Percentiles rank a stretch among this genome's conserved stretches.
These are phyloP conservation scores for Chrysogorgia sp. DNA, from an alignment of 92 coral and sea anemone species.

Conservation along the genomic window DNA sequence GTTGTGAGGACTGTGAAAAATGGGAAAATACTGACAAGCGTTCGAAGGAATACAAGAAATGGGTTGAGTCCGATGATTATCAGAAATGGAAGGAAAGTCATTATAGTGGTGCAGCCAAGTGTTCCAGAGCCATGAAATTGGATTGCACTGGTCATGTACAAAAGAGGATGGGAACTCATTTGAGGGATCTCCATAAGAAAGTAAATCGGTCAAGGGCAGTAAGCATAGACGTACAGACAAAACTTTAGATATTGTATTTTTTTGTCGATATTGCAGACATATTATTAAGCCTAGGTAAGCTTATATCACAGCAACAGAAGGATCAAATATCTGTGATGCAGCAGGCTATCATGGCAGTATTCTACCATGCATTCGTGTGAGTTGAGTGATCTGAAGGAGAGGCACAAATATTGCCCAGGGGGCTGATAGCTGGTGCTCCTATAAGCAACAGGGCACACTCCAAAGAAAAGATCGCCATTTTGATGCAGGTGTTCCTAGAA, in stretches of 20 bases:
- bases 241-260: conserved; percentile 35
- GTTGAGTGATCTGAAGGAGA: too few species aligned
- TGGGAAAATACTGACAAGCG: conserved; percentile 47
- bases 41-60: conserved; percentile 42
- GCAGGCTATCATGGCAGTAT: too few species aligned
- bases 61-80: conserved; percentile 34
- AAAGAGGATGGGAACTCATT: too few species aligned
- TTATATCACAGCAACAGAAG: too few species aligned
- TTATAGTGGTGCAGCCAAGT: conserved; percentile 32
- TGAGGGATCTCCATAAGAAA: conserved; percentile 44
- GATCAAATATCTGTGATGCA: too few species aligned
- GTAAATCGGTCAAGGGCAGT: conserved; percentile 43
- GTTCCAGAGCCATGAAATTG: conserved; percentile 42
- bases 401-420: too few species aligned
- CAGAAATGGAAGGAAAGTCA: conserved; percentile 38
- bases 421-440: conserved; percentile 45
- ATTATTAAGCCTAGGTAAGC: too few species aligned
- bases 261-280: too few species aligned
- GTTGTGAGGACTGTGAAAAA: conserved; percentile 52
- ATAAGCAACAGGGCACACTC: conserved; percentile 17
- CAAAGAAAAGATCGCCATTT: conserved; percentile 46
- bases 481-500: conserved; percentile 42
- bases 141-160: too few species aligned
- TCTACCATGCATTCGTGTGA: too few species aligned
- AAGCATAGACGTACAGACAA: conserved; percentile 42